phyloP scores from a whole-genome alignment of 2,888 invertebrate genomes.

The Tortricodes alternella region DNA sequence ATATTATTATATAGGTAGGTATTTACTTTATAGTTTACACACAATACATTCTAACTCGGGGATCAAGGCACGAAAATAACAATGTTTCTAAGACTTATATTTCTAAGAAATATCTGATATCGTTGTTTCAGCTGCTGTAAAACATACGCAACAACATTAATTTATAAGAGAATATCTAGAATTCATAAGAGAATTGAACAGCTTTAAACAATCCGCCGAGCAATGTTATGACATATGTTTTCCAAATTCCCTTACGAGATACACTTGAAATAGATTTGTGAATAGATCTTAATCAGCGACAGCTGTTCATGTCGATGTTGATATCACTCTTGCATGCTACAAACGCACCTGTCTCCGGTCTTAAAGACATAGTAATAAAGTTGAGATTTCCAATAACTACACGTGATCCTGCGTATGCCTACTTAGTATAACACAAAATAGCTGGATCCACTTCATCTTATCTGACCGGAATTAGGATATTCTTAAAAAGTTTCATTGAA shows the following conservation, averaged over 20 bases:
- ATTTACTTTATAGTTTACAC: too few relatives aligned
- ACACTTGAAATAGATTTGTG: constrained; percentile 45
- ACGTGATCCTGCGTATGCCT: neutral
- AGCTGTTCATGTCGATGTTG: constrained; percentile 30
- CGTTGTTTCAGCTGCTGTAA: too few relatives aligned
- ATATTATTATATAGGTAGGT: too few relatives aligned
- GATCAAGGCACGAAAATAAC: too few relatives aligned
- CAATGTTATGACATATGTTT: constrained; percentile 17
- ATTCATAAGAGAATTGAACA: neutral
- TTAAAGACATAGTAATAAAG: neutral
- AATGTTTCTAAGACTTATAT: too few relatives aligned
- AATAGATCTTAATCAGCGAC: constrained; percentile 47
- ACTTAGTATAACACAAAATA: too few relatives aligned
- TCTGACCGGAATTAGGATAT: too few relatives aligned
- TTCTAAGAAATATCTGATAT: too few relatives aligned
- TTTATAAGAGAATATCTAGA: neutral
- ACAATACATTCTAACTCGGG: too few relatives aligned
- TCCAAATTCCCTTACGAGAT: constrained; percentile 26
- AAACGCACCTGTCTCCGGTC: neutral
- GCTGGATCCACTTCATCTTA: too few relatives aligned
- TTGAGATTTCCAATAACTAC: neutral
- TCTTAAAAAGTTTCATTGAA: too few relatives aligned
- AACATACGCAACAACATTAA: too few relatives aligned
- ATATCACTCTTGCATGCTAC: neutral
- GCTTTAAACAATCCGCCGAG: neutral